Evolutionary conservation across 1,140 invertebrate genomes (phyloP), one percentile per base, ranked within the genome.

Genomic region (Gonioctena quinquepunctata): DNA sequence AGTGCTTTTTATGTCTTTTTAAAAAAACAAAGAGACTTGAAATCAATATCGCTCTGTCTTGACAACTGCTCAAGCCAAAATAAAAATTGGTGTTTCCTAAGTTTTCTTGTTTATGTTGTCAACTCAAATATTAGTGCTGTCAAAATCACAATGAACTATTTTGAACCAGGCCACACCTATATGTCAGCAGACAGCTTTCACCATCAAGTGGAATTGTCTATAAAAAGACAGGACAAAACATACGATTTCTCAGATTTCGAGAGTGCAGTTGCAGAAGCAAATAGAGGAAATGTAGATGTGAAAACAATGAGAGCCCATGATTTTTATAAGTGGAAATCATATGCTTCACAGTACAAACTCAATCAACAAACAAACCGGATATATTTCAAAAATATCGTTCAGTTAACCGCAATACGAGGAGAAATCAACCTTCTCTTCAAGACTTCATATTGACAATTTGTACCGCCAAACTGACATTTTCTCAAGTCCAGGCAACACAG

Each of bases 31-130:
- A 42, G 52, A 11, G 57, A 42, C 56, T 76, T 11, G n/a, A 19
- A 8, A 25, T 33, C 18, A 18, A 67, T 67, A 33, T 16, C 27
- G 22, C 16, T 79, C 19, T 69, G 76, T 74, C 49, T 72, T 59
- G 68, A 77, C 72, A 69, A 70, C 71, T 76, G 64, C 72, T 28
- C 77, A 61, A 72, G 33, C 25, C 65, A 80, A 76, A 75, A 82
- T 23, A 62, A 62, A 62, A 62, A 62, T 27, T 62, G 59, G n/a
- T n/a, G n/a, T n/a, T n/a, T n/a, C n/a, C n/a, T n/a, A n/a, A 62
- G 59, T 48, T 76, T 69, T 56, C 33, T 80, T 21, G 33, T 75
- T 19, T 27, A 71, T 71, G 52, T 76, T 60, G 13, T 75, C 63
- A 62, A 62, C 25, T 33, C 56, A 6, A 3, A 68, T 2, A 62